Evolutionary conservation across 2,113 vertebrate genomes (phyloP), one percentile per base, ranked within the genome.

Genomic region (Crotalus tigris): DNA sequence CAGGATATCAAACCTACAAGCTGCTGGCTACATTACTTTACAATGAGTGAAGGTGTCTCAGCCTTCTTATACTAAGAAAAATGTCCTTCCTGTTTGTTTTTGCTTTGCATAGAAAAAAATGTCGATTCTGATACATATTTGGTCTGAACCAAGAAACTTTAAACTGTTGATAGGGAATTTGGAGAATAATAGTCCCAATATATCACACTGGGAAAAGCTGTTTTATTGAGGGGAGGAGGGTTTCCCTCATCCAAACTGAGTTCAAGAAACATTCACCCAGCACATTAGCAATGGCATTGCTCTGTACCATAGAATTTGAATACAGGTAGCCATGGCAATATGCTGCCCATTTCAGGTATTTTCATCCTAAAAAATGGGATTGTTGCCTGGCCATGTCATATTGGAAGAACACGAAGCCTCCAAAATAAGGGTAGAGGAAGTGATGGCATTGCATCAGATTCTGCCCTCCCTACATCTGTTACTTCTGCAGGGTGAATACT

Each of bases 21-120:
- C 57, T 64, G 89, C 58, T 91, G 91, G 81, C 2, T 21, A 58
- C 26, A 12, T 69, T 94, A 89, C 85, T 93, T 92, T 58, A 15
- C 87, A 88, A 61, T 10, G 53, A 46, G 89, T 88, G 93, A n/a
- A 85, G 15, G 51, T 94, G 87, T 54, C 61, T 89, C 33, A 23
- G 49, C 69, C 87, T 85, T 88, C 91, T 86, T 89, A 89, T 53
- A 46, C 39, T 15, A n/a, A 69, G 29, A 8, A 2, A 57, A 58
- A 33, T 57, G 92, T 39, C 0, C 2, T 88, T 91, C 64, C 91
- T 92, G 57, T 75, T 90, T 90, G 86, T 54, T 13, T 92, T 85
- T 85, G 29, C 21, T 59, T 21, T 51, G 55, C 13, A 51, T 59
- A 90, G 59, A 49, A 89, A 46, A 19, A 55, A 3, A 46, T 13